Evolutionary conservation across 2,113 vertebrate genomes (phyloP), one percentile per base, ranked within the genome.

Genomic region (Perccottus glenii): DNA sequence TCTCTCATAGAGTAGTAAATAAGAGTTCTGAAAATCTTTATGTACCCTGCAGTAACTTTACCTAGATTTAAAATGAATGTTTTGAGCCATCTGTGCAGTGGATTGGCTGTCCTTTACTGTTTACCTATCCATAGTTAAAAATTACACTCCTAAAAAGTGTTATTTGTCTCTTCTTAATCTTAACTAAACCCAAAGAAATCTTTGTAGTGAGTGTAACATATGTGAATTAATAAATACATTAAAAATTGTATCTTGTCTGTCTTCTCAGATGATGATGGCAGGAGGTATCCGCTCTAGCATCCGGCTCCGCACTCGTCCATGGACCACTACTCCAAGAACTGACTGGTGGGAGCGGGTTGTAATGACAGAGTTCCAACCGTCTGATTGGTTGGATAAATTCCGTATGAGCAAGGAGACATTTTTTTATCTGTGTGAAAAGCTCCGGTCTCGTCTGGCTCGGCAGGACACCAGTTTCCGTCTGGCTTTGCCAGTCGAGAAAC

Each of bases 321-420:
- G 92, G 92, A 90, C 85, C 70, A 90, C 80, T 68, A 91, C 89
- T 7, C 85, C 82, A 1, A 89, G 87, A 81, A 91, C 92, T 0
- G 92, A 93, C 10, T 93, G 92, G 93, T 93, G 92, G 93, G 92
- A 94, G 71, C 85, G 90, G 1, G 92, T 93, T 19, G 92, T 90
- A 9, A 89, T 93, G 88, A 90, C 87, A 5, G 91, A 92, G 58
- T 93, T 93, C 83, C 88, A 92, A 70, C 90, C 92, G 1, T 81
- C 78, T 1, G 91, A 94, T 77, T 94, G 93, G 93, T 83, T 94
- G 66, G 90, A 93, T 65, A 93, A 92, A 47, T 94, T 94, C 67
- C 89, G 92, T 0, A 93, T 94, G 93, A 92, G 91, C 71, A 79
- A 74, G 60, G 87, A 93, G 59, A 94, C 93, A 0, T 94, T 93